phyloP scores from a whole-genome alignment of 2,113 vertebrate species.

The Elachura formosa region DNA sequence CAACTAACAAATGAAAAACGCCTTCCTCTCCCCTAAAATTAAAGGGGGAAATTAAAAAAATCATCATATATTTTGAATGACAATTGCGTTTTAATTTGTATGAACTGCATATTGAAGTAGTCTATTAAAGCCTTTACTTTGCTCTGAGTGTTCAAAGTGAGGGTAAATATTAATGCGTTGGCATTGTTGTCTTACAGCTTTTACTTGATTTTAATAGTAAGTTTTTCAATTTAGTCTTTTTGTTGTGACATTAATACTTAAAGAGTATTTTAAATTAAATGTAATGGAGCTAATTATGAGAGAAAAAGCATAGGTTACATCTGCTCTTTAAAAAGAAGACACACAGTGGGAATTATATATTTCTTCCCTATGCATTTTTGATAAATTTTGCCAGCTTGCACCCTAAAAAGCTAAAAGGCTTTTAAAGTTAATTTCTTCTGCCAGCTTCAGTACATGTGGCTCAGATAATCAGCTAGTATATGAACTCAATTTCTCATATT shows the following conservation, averaged over 20 bases:
- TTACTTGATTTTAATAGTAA: not conserved
- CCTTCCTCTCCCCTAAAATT: not conserved
- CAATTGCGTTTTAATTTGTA: not conserved
- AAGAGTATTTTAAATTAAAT: not conserved
- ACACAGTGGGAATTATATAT: not conserved
- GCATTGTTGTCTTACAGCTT: not conserved
- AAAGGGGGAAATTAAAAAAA: fast-evolving
- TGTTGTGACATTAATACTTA: not conserved
- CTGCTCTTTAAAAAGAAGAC: not conserved
- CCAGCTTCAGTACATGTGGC: not conserved
- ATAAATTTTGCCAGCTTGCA: not conserved
- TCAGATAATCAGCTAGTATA: not conserved
- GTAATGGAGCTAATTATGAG: not conserved
- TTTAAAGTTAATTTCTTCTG: not conserved
- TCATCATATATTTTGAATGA: not conserved
- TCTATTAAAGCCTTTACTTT: not conserved
- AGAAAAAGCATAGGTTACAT: not conserved
- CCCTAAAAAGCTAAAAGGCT: not conserved
- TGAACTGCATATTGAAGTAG: not conserved
- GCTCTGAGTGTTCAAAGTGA: not conserved
- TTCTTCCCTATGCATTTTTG: not conserved
- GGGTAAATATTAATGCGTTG: not conserved
- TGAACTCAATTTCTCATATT: not conserved
- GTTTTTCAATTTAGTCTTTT: not conserved
- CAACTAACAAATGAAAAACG: fast-evolving